Percentiles rank a stretch among this genome's conserved stretches.
These are phyloP conservation scores for Eupithecia inturbata DNA, from an alignment of 2,888 invertebrate genomes.

Conservation along the genomic window DNA sequence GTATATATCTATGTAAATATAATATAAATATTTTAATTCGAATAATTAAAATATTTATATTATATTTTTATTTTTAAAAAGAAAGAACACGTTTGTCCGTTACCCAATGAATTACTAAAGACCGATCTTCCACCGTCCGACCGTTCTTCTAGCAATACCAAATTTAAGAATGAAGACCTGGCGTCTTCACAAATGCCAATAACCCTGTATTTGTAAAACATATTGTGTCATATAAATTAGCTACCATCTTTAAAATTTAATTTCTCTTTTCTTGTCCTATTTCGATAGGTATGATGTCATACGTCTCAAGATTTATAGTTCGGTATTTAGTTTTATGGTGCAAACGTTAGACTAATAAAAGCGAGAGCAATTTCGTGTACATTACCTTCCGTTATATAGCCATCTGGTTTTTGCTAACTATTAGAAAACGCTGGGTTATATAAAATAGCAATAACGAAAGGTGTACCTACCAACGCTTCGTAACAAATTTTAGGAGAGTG, in stretches of 20 bases:
- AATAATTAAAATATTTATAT: too few species aligned
- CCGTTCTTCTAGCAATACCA: too few species aligned
- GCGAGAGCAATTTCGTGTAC: conserved; percentile 39
- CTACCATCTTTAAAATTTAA: background rate
- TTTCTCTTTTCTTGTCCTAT: background rate
- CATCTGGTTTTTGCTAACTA: conserved; percentile 34
- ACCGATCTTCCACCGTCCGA: too few species aligned
- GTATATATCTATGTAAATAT: too few species aligned
- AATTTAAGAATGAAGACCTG: too few species aligned
- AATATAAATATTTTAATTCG: too few species aligned
- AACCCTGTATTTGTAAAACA: too few species aligned
- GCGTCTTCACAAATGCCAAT: too few species aligned
- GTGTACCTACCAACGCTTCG: background rate
- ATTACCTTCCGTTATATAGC: conserved; percentile 28
- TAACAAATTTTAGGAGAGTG: background rate
- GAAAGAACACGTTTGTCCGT: too few species aligned
- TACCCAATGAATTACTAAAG: too few species aligned
- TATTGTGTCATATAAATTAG: too few species aligned
- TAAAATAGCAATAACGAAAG: background rate
- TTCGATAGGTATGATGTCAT: conserved; percentile 7
- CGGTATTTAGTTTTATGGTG: conserved; percentile 36
- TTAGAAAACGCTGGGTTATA: conserved; percentile 15
- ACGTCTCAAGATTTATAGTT: conserved; percentile 25
- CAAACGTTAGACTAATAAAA: conserved; percentile 34
- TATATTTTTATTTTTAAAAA: too few species aligned